phyloP scores from a whole-genome alignment of 2,888 invertebrate genomes.

The Alloplasta piceator region DNA sequence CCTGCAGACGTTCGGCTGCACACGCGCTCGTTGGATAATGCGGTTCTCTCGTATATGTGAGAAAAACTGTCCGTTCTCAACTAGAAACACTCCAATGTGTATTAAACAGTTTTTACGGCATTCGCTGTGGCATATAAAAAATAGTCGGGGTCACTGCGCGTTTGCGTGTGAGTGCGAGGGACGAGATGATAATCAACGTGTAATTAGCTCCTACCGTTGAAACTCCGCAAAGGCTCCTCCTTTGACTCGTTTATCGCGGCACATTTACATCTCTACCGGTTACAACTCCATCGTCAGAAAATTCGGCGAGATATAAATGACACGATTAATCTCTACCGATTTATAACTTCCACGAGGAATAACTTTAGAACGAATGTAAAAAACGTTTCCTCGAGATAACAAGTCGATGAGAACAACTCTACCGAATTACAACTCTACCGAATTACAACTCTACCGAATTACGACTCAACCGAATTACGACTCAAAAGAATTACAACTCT shows the following conservation, averaged over 20 bases:
- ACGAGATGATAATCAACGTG: slow-evolving; percentile 74
- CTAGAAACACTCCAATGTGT: not conserved
- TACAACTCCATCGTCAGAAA: too few species aligned
- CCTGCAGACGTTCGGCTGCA: slow-evolving; percentile 28
- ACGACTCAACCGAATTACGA: too few species aligned
- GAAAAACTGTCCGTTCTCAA: slow-evolving; percentile 35
- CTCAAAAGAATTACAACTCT: too few species aligned
- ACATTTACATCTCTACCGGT: not conserved
- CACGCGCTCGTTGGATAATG: slow-evolving; percentile 38
- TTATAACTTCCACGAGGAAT: too few species aligned
- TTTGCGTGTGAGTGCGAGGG: slow-evolving; percentile 48
- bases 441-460: too few species aligned
- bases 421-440: too few species aligned
- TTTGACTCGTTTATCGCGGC: slow-evolving; percentile 44
- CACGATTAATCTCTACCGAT: too few species aligned
- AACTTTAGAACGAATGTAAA: too few species aligned
- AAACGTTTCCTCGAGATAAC: too few species aligned
- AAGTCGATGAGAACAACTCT: too few species aligned
- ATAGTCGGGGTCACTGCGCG: slow-evolving; percentile 65
- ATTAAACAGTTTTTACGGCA: slow-evolving; percentile 12
- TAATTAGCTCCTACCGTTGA: slow-evolving; percentile 73
- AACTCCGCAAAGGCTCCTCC: slow-evolving; percentile 51
- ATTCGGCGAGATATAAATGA: too few species aligned
- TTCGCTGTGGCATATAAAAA: slow-evolving; percentile 14
- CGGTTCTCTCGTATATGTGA: slow-evolving; percentile 38